These are phyloP conservation scores for Augochlorella aurata DNA, from an alignment of 2,888 invertebrate species.

Conservation along the genomic window DNA sequence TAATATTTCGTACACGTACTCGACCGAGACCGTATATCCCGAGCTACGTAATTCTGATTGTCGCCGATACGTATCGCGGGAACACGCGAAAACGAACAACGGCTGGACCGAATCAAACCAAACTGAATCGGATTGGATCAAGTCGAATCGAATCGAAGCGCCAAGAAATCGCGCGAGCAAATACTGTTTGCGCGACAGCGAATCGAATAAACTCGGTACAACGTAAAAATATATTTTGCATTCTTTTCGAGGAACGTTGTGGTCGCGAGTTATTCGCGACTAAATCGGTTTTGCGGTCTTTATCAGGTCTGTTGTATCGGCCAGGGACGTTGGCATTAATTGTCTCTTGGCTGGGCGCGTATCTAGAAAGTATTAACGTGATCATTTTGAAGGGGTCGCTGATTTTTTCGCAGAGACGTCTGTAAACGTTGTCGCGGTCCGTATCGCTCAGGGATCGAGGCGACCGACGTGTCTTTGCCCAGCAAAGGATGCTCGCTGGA, in stretches of 20 bases:
- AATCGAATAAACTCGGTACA: neutral
- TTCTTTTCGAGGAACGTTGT: slow-evolving; percentile 20
- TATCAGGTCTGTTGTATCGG: neutral
- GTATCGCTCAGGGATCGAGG: neutral
- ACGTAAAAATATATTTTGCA: slow-evolving; percentile 43
- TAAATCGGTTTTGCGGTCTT: neutral
- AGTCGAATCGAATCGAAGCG: neutral
- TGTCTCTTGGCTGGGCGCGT: slow-evolving; percentile 42
- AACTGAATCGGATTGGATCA: neutral
- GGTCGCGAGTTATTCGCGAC: neutral
- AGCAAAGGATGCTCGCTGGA: neutral
- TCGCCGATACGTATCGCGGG: neutral
- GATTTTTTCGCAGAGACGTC: too few relatives aligned
- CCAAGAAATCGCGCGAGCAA: neutral
- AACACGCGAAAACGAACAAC: neutral
- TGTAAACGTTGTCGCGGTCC: neutral
- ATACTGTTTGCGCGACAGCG: neutral
- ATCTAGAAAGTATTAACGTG: too few relatives aligned
- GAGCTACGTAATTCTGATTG: neutral
- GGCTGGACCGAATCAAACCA: too few relatives aligned
- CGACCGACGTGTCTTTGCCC: neutral
- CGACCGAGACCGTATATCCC: too few relatives aligned
- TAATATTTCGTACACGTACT: neutral
- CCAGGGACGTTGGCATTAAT: neutral
- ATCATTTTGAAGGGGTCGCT: too few relatives aligned